Percentiles rank a stretch among this genome's conserved stretches.
Evolutionary conservation across 2,113 vertebrate species (phyloP).

Genomic region (Bostrychus sinensis): DNA sequence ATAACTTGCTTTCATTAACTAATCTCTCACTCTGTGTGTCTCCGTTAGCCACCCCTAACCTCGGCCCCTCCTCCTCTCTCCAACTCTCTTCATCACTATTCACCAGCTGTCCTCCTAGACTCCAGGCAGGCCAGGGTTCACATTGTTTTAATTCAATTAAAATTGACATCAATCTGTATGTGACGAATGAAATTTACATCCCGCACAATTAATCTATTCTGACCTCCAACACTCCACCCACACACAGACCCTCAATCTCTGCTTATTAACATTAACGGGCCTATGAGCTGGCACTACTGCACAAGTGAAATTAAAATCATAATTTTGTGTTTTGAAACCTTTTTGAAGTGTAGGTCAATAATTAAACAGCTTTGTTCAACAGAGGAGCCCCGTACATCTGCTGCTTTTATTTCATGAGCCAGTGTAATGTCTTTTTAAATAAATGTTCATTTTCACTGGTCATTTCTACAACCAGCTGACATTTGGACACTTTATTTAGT

Average conservation of each 20-base stretch:
- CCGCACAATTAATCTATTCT: conserved; percentile 72
- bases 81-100: conserved; percentile 69
- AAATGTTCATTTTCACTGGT: neutral
- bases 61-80: conserved; percentile 17
- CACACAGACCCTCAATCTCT: conserved; percentile 40
- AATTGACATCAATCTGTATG: conserved; percentile 75
- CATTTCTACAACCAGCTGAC: neutral
- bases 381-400: conserved; percentile 18
- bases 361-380: conserved; percentile 28
- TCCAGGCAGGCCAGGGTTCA: conserved; percentile 67
- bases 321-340: conserved; percentile 50
- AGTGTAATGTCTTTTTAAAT: neutral
- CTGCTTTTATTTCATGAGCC: conserved; percentile 11
- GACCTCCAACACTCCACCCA: conserved; percentile 56
- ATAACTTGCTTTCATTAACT: conserved; percentile 54
- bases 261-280: conserved; percentile 62
- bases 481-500: too few relatives aligned
- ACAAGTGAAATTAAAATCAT: conserved; percentile 55
- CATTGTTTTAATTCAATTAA: conserved; percentile 80
- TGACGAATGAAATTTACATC: conserved; percentile 78
- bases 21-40: conserved; percentile 40
- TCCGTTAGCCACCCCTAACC: conserved; percentile 27
- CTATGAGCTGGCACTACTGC: conserved; percentile 25
- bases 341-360: conserved; percentile 61
- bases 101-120: conserved; percentile 70